These are phyloP conservation scores for Jordanella pulchra DNA, from an alignment of 2,797 vertebrate species.

Conservation along the genomic window DNA sequence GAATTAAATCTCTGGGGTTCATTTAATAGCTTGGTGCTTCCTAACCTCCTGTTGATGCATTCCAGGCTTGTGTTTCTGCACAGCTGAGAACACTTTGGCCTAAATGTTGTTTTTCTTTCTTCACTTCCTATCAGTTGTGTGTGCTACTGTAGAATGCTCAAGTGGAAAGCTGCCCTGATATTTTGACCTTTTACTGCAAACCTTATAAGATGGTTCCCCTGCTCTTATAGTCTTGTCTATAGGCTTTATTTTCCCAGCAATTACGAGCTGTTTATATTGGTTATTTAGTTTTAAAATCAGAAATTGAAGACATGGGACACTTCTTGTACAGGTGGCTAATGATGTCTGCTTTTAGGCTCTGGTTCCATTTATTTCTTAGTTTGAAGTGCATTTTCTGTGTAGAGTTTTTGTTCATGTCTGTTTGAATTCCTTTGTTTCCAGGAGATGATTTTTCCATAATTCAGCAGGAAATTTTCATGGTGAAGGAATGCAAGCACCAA, in stretches of 20 bases:
- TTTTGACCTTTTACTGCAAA: conserved; percentile 22
- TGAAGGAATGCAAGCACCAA: conserved; percentile 98
- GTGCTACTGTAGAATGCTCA: conserved; percentile 29
- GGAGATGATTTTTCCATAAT: conserved; percentile 99
- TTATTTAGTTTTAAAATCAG: neutral
- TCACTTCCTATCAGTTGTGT: conserved; percentile 51
- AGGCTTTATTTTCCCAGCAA: neutral
- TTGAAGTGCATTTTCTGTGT: conserved; percentile 8
- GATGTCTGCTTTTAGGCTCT: neutral
- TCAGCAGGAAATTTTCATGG: conserved; percentile 99
- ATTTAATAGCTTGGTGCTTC: conserved; percentile 31
- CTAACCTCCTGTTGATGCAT: conserved; percentile 50
- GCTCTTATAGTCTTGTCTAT: neutral
- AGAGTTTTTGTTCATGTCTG: conserved; percentile 42
- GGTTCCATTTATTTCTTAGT: conserved; percentile 2
- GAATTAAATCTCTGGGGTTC: neutral
- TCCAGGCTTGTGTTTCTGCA: conserved; percentile 46
- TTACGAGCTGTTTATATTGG: neutral
- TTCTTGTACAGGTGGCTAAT: neutral
- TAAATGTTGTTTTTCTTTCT: conserved; percentile 53
- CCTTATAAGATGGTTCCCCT: neutral
- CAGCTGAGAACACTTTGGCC: conserved; percentile 66
- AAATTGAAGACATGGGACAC: neutral
- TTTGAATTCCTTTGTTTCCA: conserved; percentile 74
- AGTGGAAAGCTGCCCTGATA: conserved; percentile 37